Conservation (phyloP, 1,140 invertebrate genomes). For the Dreissena polymorpha region DNA sequence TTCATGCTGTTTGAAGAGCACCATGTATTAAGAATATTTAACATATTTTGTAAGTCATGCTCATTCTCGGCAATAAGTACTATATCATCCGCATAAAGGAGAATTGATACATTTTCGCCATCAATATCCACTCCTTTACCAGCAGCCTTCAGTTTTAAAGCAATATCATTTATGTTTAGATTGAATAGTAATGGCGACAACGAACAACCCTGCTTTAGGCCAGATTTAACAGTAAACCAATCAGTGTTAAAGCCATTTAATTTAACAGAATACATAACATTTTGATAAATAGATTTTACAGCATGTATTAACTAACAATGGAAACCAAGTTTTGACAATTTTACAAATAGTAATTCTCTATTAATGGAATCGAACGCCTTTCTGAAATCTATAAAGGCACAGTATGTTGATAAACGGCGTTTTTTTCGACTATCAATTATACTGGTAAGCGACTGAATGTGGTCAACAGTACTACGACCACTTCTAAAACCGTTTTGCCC, state of each 20-base stretch:
- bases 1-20: constrained; percentile 19
- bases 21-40: constrained; percentile 23
- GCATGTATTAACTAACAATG: constrained; percentile 31
- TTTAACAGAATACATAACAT: constrained; percentile 41
- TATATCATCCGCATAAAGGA: constrained; percentile 55
- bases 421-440: no score
- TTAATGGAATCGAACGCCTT: constrained; percentile 50
- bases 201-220: constrained; percentile 45
- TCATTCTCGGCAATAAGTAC: constrained; percentile 33
- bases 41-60: constrained; percentile 31
- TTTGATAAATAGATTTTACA: constrained; percentile 38
- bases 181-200: constrained; percentile 49
- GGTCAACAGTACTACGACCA: no score
- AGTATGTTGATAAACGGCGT: constrained; percentile 32
- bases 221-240: constrained; percentile 26
- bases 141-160: neutral
- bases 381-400: constrained; percentile 51
- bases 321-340: constrained; percentile 32
- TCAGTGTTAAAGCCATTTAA: constrained; percentile 22
- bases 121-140: constrained; percentile 12
- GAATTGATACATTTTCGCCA: constrained; percentile 32
- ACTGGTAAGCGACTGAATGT: no score
- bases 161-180: constrained; percentile 50
- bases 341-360: constrained; percentile 11
- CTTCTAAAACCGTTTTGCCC: no score